Percentiles rank a stretch among this genome's conserved stretches.
Evolutionary conservation across 2,888 invertebrate genomes (phyloP).

Genomic region (Nemapogon koenigi): DNA sequence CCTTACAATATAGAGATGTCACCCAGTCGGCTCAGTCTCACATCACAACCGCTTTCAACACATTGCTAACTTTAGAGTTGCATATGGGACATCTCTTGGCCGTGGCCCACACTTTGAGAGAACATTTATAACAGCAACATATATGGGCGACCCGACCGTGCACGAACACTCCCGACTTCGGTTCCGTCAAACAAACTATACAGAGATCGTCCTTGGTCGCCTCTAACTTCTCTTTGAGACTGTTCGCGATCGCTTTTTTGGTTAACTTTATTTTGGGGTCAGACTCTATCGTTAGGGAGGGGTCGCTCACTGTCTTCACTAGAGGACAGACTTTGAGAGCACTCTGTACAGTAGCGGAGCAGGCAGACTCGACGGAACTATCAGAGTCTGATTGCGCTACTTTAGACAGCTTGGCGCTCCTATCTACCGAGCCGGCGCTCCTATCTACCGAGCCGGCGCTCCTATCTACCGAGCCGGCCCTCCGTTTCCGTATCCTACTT

Average conservation of each 20-base stretch:
- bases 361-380: slow-evolving; percentile 23
- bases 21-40: too few species aligned
- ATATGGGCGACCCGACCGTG: slow-evolving; percentile 72
- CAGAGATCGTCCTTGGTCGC: slow-evolving; percentile 47
- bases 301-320: slow-evolving; percentile 48
- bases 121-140: slow-evolving; percentile 75
- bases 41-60: slow-evolving; percentile 66
- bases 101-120: slow-evolving; percentile 69
- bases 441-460: too few species aligned
- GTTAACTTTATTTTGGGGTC: slow-evolving; percentile 19
- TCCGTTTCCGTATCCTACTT: too few species aligned
- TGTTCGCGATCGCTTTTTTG: slow-evolving; percentile 28
- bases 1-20: too few species aligned
- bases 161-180: slow-evolving; percentile 72
- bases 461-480: too few species aligned
- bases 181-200: slow-evolving; percentile 66
- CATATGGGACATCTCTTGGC: slow-evolving; percentile 73
- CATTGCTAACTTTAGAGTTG: slow-evolving; percentile 71
- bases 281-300: slow-evolving; percentile 33
- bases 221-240: slow-evolving; percentile 29
- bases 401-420: slow-evolving; percentile 28
- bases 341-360: slow-evolving; percentile 13
- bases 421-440: slow-evolving; percentile 32
- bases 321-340: slow-evolving; percentile 29
- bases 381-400: slow-evolving; percentile 16